Percentiles rank a stretch among this genome's conserved stretches.
Conservation (phyloP, 2,888 invertebrate genomes). For the Ectropis crepuscularia region DNA sequence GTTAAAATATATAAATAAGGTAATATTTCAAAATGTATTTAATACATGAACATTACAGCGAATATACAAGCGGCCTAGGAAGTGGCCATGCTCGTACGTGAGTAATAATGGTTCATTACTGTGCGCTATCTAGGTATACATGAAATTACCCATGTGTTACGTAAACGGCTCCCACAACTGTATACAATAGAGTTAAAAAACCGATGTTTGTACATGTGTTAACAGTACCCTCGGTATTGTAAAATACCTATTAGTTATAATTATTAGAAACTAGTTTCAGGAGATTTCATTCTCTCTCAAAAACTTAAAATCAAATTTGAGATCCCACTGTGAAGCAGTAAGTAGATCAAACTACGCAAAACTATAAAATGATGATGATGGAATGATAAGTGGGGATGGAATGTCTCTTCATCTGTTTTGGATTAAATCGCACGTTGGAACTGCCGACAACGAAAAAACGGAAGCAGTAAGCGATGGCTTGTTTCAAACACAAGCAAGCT, state of each 20-base stretch:
- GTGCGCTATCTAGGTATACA: conserved; percentile 43
- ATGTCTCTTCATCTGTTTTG: too few relatives aligned
- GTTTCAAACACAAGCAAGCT: too few relatives aligned
- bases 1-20: too few relatives aligned
- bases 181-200: conserved; percentile 37
- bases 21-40: too few relatives aligned
- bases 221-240: conserved; percentile 6
- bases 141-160: conserved; percentile 57
- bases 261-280: conserved; percentile 1
- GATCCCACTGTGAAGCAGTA: too few relatives aligned
- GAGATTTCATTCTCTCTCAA: neutral
- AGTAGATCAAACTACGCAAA: too few relatives aligned
- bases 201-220: conserved; percentile 25
- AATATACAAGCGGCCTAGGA: conserved; percentile 19
- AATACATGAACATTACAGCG: neutral
- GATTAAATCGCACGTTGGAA: too few relatives aligned
- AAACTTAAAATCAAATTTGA: neutral
- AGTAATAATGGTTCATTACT: conserved; percentile 50
- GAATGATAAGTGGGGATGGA: too few relatives aligned
- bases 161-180: conserved; percentile 49
- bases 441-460: too few relatives aligned
- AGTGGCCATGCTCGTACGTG: conserved; percentile 31
- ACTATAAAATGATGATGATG: too few relatives aligned
- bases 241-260: neutral
- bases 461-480: too few relatives aligned